Conservation (phyloP, 1,140 invertebrate species). For the Capitella teleta region DNA sequence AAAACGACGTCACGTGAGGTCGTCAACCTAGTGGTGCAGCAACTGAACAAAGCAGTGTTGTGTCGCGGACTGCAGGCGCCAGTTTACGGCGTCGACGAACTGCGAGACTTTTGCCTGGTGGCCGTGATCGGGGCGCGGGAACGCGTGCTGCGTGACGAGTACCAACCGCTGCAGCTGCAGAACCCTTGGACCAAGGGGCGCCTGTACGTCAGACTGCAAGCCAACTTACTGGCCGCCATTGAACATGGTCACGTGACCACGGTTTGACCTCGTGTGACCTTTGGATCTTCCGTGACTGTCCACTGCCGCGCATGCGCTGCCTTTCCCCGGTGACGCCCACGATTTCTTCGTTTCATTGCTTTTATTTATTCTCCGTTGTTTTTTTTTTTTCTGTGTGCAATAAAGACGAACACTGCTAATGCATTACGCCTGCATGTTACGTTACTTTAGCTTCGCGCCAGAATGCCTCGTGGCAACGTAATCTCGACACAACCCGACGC, state of each 20-base stretch:
- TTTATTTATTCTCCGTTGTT: too few species aligned
- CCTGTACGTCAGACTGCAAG: conserved; percentile 62
- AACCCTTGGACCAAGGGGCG: conserved; percentile 90
- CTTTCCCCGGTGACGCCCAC: too few species aligned
- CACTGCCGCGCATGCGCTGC: too few species aligned
- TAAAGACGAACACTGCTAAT: too few species aligned
- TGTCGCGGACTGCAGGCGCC: conserved; percentile 73
- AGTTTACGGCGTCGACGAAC: conserved; percentile 56
- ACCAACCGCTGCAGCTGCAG: conserved; percentile 78
- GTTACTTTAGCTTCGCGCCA: too few species aligned
- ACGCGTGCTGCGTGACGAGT: conserved; percentile 81
- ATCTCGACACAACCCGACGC: too few species aligned
- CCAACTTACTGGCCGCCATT: conserved; percentile 35
- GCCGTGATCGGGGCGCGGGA: conserved; percentile 86
- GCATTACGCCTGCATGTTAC: too few species aligned
- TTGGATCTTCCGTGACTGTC: too few species aligned
- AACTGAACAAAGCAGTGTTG: conserved; percentile 79
- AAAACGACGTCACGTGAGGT: conserved; percentile 84
- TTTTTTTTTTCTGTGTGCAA: too few species aligned
- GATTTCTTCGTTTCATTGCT: too few species aligned
- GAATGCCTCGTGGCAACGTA: too few species aligned
- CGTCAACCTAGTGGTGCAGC: conserved; percentile 83
- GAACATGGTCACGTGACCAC: conserved; percentile 7
- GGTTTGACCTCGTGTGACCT: neutral
- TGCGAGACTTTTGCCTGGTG: conserved; percentile 77